Evolutionary conservation across 2,797 vertebrate genomes (phyloP).

Genomic region (Cetoscarus ocellatus): DNA sequence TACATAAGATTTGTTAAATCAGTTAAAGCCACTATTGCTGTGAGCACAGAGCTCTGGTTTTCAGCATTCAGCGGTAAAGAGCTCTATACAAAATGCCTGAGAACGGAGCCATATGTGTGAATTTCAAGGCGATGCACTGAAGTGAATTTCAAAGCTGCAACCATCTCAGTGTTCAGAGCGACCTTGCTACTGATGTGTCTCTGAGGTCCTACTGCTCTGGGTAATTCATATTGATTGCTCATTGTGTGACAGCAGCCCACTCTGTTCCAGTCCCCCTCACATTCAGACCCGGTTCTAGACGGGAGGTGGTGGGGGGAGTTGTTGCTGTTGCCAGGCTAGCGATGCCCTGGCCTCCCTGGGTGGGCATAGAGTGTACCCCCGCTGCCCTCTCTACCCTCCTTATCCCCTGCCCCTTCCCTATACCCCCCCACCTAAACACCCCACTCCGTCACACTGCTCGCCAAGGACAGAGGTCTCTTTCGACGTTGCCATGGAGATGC

Average conservation of each 20-base stretch:
- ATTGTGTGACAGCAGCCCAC: slow-evolving; percentile 81
- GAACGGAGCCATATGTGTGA: slow-evolving; percentile 64
- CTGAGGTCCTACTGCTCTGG: slow-evolving; percentile 81
- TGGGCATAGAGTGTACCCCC: slow-evolving; percentile 65
- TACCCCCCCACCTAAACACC: slow-evolving; percentile 67
- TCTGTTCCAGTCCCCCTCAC: slow-evolving; percentile 65
- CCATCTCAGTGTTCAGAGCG: slow-evolving; percentile 76
- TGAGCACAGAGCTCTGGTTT: slow-evolving; percentile 14
- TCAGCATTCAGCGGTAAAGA: slow-evolving; percentile 41
- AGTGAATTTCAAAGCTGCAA: slow-evolving; percentile 80
- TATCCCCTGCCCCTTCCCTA: slow-evolving; percentile 43
- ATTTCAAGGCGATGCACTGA: slow-evolving; percentile 70
- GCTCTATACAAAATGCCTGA: slow-evolving; percentile 53
- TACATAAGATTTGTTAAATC: slow-evolving; percentile 27
- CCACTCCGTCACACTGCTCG: slow-evolving; percentile 79
- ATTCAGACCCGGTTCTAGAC: slow-evolving; percentile 58
- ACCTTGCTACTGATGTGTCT: slow-evolving; percentile 83
- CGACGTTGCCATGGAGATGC: slow-evolving; percentile 88
- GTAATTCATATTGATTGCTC: slow-evolving; percentile 85
- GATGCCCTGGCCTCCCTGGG: slow-evolving; percentile 73
- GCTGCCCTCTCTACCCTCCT: slow-evolving; percentile 64
- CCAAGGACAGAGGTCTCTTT: slow-evolving; percentile 88
- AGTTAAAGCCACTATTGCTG: slow-evolving; percentile 10
- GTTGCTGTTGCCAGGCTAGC: slow-evolving; percentile 59
- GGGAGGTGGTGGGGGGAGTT: slow-evolving; percentile 18